These are phyloP conservation scores for Urosaurus nigricauda DNA, from an alignment of 2,797 vertebrate genomes.

Conservation along the genomic window DNA sequence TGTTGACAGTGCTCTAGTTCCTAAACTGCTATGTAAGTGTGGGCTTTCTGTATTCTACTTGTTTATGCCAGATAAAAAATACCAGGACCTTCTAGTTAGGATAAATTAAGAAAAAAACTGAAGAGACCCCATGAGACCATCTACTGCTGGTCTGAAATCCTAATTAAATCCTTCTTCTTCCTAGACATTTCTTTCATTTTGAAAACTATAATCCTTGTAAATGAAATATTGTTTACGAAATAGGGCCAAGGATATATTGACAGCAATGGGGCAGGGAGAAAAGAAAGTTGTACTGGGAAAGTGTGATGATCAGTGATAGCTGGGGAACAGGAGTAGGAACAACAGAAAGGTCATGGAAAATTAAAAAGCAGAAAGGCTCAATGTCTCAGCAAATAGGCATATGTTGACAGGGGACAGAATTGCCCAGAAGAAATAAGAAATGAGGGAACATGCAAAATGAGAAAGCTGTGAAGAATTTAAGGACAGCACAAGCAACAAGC, in stretches of 20 bases:
- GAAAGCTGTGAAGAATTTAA: not conserved
- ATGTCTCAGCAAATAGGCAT: not conserved
- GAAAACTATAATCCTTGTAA: not conserved
- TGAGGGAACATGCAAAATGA: not conserved
- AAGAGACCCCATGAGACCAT: too few species aligned
- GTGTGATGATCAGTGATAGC: not conserved
- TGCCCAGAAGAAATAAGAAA: not conserved
- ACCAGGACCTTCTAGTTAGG: not conserved
- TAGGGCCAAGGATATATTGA: constrained; percentile 2
- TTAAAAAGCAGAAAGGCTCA: not conserved
- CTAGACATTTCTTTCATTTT: not conserved
- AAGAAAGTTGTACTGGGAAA: not conserved
- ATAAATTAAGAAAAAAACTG: too few species aligned
- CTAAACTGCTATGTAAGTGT: too few species aligned
- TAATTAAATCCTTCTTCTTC: too few species aligned
- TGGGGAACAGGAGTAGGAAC: not conserved
- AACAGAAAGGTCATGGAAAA: not conserved
- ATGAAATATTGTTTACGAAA: not conserved
- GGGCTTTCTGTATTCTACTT: not conserved
- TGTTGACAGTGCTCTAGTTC: too few species aligned
- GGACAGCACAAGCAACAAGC: not conserved
- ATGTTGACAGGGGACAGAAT: not conserved
- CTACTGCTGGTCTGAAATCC: too few species aligned
- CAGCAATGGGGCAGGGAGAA: not conserved
- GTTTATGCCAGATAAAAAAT: not conserved